phyloP scores from a whole-genome alignment of 64 coral and sea anemone species.

The Cladopsammia gracilis region DNA sequence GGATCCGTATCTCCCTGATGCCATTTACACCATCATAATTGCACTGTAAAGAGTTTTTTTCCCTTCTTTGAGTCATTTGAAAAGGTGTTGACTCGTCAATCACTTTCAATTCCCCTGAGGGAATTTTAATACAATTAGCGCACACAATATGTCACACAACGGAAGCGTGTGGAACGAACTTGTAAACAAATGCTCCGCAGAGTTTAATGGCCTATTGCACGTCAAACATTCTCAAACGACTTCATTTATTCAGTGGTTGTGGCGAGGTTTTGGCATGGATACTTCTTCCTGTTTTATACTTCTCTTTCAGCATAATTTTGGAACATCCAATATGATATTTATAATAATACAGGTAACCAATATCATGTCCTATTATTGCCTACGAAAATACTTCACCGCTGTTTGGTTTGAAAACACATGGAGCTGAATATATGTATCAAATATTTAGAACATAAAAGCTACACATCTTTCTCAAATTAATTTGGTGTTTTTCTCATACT shows the following conservation, averaged over 20 bases:
- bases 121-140: constrained; percentile 62
- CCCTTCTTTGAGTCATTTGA: constrained; percentile 13
- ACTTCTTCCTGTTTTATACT: background rate
- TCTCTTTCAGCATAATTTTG: background rate
- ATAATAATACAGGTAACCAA: background rate
- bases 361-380: background rate
- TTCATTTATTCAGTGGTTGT: background rate
- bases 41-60: background rate
- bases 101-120: constrained; percentile 44
- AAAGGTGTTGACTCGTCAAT: constrained; percentile 51
- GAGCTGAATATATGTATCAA: background rate
- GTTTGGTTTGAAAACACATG: constrained; percentile 5
- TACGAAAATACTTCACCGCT: background rate
- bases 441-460: background rate
- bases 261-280: background rate
- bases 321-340: background rate
- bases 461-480: background rate
- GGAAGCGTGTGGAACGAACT: constrained; percentile 31
- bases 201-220: constrained; percentile 39
- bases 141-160: constrained; percentile 60
- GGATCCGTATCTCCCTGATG: background rate
- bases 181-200: constrained; percentile 28
- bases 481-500: background rate
- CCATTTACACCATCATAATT: background rate
- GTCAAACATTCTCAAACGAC: constrained; percentile 12